Percentiles rank a stretch among this genome's conserved stretches.
Evolutionary conservation across 2,797 vertebrate genomes (phyloP).

Genomic region (Peromyscus aztecus): DNA sequence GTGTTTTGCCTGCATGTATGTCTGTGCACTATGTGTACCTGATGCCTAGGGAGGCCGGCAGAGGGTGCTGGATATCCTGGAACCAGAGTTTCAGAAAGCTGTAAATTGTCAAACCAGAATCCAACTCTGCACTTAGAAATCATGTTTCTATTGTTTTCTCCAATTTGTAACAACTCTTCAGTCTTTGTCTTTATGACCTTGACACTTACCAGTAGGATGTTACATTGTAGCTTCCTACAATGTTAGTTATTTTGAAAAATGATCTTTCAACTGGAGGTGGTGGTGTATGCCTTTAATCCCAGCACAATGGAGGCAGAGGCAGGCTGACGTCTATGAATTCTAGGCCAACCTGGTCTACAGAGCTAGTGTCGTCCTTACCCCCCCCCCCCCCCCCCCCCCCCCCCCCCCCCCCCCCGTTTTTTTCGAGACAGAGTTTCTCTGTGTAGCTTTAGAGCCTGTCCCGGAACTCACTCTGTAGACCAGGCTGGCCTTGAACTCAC

Average conservation of each 20-base stretch:
- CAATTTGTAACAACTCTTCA: neutral
- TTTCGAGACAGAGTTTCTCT: no score
- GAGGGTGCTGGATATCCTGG: neutral
- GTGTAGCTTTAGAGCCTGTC: no score
- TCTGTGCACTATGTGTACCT: neutral
- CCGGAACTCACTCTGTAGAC: no score
- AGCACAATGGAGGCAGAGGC: neutral
- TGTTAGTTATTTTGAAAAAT: slow-evolving; percentile 43
- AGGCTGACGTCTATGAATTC: neutral
- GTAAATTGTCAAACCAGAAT: neutral
- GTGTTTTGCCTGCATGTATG: neutral
- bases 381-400: no score
- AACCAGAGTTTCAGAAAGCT: neutral
- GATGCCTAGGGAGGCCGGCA: neutral
- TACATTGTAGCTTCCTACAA: neutral
- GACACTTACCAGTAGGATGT: slow-evolving; percentile 10
- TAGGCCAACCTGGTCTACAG: neutral
- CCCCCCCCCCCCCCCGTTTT: no score
- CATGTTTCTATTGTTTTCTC: neutral
- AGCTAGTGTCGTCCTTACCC: neutral
- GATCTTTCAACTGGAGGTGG: neutral
- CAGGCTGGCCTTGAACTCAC: no score
- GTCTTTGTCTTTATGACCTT: neutral
- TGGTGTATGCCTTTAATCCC: neutral
- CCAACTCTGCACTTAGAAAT: neutral